These are phyloP conservation scores for Margaritifera margaritifera DNA, from an alignment of 2,888 invertebrate species.

Conservation along the genomic window DNA sequence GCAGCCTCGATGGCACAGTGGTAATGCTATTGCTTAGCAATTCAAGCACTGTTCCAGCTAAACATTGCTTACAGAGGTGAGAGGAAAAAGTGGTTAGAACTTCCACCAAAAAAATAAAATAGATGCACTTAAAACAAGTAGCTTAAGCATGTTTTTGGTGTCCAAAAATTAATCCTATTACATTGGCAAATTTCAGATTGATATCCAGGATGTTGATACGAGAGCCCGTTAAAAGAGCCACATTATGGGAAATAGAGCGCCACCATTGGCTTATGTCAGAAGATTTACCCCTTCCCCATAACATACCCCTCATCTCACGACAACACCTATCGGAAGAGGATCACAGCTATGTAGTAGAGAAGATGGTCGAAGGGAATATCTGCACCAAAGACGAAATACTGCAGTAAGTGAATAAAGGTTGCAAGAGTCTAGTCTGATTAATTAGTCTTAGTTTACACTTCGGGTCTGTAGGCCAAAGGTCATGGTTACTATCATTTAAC, in stretches of 20 bases:
- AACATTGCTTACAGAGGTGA: too few species aligned
- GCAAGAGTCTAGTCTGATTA: too few species aligned
- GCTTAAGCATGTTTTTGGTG: too few species aligned
- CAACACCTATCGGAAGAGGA: conserved; percentile 94
- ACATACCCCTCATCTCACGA: conserved; percentile 85
- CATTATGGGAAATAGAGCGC: conserved; percentile 87
- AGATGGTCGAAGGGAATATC: conserved; percentile 96
- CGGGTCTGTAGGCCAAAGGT: neutral
- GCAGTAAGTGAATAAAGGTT: conserved; percentile 77
- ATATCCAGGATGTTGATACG: conserved; percentile 94
- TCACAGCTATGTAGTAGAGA: conserved; percentile 91
- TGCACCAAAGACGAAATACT: conserved; percentile 94
- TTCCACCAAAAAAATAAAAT: too few species aligned
- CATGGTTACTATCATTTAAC: too few species aligned
- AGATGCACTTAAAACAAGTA: too few species aligned
- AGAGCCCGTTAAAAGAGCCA: conserved; percentile 92
- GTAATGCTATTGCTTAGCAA: too few species aligned
- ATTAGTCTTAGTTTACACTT: too few species aligned
- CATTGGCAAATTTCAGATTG: conserved; percentile 77
- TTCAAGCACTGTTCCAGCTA: too few species aligned
- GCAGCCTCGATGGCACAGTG: too few species aligned
- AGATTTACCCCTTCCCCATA: conserved; percentile 33
- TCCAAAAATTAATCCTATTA: conserved; percentile 1
- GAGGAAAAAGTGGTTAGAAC: too few species aligned
- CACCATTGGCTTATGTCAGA: conserved; percentile 82